Evolutionary conservation across 2,113 vertebrate genomes (phyloP).

Genomic region (Okapia johnstoni): DNA sequence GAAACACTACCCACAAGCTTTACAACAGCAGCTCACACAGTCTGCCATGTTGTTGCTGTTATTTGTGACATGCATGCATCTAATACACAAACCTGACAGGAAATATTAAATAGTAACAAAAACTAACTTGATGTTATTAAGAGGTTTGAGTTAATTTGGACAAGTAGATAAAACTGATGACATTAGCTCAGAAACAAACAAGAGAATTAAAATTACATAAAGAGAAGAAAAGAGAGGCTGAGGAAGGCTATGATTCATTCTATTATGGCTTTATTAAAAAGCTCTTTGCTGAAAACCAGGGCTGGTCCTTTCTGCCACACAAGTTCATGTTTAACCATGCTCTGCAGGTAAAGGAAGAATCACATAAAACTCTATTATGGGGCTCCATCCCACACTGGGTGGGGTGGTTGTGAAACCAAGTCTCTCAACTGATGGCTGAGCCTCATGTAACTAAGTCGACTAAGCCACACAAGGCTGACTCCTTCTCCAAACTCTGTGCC

Average conservation of each 20-base stretch:
- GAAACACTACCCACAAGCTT: neutral
- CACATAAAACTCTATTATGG: neutral
- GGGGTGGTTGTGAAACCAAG: neutral
- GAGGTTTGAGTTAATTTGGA: neutral
- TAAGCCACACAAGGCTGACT: too few species aligned
- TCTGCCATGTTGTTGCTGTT: neutral
- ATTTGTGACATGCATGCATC: neutral
- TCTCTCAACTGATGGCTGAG: neutral
- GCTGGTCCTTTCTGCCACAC: neutral
- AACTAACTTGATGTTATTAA: neutral
- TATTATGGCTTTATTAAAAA: neutral
- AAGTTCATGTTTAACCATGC: neutral
- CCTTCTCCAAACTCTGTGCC: neutral
- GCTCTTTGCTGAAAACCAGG: neutral
- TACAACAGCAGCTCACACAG: fast-evolving
- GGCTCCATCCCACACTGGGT: neutral
- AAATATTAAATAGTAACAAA: neutral
- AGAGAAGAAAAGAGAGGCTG: neutral
- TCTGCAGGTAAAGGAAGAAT: neutral
- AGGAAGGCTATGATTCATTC: neutral
- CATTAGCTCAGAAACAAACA: neutral
- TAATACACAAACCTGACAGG: neutral
- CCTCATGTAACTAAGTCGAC: neutral
- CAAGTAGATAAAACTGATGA: neutral
- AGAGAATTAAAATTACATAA: neutral